Base-by-base conservation (phyloP, 2,113 vertebrate species). In the Notothenia rossii region DNA sequence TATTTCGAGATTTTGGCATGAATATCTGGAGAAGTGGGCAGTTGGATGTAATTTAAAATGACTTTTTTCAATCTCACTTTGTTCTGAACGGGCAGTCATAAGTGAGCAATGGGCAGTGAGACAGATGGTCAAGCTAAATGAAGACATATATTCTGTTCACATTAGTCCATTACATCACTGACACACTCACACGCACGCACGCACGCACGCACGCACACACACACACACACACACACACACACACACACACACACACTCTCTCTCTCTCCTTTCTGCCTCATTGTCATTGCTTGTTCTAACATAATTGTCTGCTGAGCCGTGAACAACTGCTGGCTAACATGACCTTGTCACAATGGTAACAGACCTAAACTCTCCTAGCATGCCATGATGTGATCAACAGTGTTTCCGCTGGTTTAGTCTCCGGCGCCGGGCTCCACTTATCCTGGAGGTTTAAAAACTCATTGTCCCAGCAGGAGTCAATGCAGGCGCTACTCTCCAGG, bases 211-310 rank as follows among this genome's bases (percentile, higher is more conserved):
- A 74, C 54, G 36, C 59, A 22, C 36, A 56, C 59, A 43, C 12
- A 15, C 15, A 7, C 5, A 40, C 15, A 12, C 15, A 61, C 14
- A 77, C 45, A 66, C 29, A 71, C 54, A 45, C 64, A 62, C 12
- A 18, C 12, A 56, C 18, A 80, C 45, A 66, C 43, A 74, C 54
- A 45, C 60, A 25, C 49, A 64, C n/a, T n/a, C n/a, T n/a, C n/a
- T n/a, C 59, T 43, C 15, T 15, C 12, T 70, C 17, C 40, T 67
- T 77, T 79, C 72, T 49, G 84, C 74, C 88, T 85, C 85, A 85
- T 72, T 85, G 69, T 76, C 73, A 59, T 50, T 45, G 66, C 81
- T 68, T 55, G 66, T 60, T 80, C 51, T 87, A 81, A 85, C 74
- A 66, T 86, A 80, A 89, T 72, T 75, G 67, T 75, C 43, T 76